Evolutionary conservation across 92 coral and sea anemone species (phyloP).

Genomic region (Phymanthus crucifer): DNA sequence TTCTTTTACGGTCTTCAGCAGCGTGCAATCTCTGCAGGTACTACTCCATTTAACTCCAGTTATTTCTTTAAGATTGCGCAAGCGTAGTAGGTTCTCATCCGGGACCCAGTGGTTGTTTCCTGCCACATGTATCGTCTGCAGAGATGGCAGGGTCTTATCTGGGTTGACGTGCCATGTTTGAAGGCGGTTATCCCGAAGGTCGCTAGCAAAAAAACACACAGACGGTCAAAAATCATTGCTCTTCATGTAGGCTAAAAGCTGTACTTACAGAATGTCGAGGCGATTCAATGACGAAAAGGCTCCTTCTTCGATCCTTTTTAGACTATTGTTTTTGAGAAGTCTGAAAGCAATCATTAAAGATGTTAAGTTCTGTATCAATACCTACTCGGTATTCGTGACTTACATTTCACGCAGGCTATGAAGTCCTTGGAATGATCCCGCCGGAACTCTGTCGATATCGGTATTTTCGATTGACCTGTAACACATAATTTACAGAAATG

Average conservation of each 20-base stretch:
- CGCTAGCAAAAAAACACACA: conserved; percentile 24
- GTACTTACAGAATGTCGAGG: conserved; percentile 25
- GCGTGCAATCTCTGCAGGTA: conserved; percentile 48
- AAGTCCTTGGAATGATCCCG: conserved; percentile 7
- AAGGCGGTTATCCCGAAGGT: conserved; percentile 47
- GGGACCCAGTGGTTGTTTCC: conserved; percentile 57
- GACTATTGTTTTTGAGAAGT: conserved; percentile 26
- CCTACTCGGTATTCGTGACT: not conserved
- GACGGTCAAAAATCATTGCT: no score
- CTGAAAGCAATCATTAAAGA: conserved; percentile 7
- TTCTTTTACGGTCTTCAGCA: conserved; percentile 31
- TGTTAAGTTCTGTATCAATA: not conserved
- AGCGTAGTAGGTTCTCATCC: conserved; percentile 31
- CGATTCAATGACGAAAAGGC: conserved; percentile 11
- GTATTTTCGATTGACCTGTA: conserved; percentile 13
- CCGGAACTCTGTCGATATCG: conserved; percentile 9
- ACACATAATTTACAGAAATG: not conserved
- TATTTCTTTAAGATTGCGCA: conserved; percentile 52
- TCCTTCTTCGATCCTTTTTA: conserved; percentile 15
- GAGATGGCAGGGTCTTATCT: conserved; percentile 18
- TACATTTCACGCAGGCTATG: conserved; percentile 16
- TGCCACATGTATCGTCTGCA: conserved; percentile 35
- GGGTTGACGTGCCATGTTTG: conserved; percentile 49
- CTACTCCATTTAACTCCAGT: conserved; percentile 58
- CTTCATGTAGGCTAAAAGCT: not conserved